Base-by-base conservation (phyloP, 2,797 vertebrate genomes). In the Onychomys arenicola region DNA sequence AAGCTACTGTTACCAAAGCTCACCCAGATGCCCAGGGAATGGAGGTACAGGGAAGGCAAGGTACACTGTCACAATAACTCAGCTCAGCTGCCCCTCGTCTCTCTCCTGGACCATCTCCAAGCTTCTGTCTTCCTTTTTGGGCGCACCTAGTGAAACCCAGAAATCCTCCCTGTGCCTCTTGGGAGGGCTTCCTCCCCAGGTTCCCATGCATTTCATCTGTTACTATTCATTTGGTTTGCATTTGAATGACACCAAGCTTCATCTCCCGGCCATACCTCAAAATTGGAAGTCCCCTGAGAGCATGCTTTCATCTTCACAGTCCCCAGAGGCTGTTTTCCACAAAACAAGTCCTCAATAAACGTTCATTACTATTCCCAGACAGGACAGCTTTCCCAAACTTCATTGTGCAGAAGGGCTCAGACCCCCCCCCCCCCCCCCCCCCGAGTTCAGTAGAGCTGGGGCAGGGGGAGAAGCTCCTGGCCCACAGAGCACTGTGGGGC, bases 401-500 rank as follows among this genome's bases (percentile, higher is more conserved):
- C 0, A n/a, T 65, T 1, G 16, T 52, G 55, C 6, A 34, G 19
- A 8, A 86, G 17, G 17, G 49, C 5, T 40, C 86, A 71, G 69
- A 25, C 5, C 40, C n/a, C n/a, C n/a, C n/a, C n/a, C n/a, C n/a
- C n/a, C n/a, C n/a, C n/a, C n/a, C n/a, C n/a, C n/a, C n/a, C n/a
- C 49, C 1, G 2, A 77, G 37, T 40, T 63, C 55, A 27, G 57
- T 27, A 17, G 57, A 57, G 57, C 34, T 78, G 75, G 32, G 57
- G 37, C 1, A 12, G 21, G 43, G 14, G 55, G 0, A 1, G 59
- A n/a, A 6, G 61, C n/a, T 57, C 34, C 80, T 34, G 65, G 73
- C 0, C 37, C 19, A 0, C 0, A 21, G 78, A 3, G 49, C 23
- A 1, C 0, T 21, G 0, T 0, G 0, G 14, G 61, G 88, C 37